Percentiles rank a stretch among this genome's conserved stretches.
phyloP scores from a whole-genome alignment of 2,888 invertebrate species.

The Abrostola triplasia region DNA sequence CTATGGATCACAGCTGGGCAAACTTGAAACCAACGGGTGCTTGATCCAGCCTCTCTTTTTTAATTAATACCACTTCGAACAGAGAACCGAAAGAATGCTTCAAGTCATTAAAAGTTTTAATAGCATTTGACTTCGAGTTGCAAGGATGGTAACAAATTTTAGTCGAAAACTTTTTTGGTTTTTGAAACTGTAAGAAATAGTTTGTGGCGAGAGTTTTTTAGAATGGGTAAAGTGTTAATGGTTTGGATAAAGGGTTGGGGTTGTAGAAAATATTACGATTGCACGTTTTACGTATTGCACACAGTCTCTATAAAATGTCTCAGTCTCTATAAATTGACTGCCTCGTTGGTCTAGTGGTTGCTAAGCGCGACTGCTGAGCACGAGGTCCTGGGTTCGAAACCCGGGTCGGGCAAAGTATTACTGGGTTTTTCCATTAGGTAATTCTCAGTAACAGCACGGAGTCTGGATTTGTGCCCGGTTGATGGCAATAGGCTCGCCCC shows the following conservation, averaged over 20 bases:
- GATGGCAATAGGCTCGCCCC: too few species aligned
- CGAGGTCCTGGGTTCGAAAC: too few species aligned
- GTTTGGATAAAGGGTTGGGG: conserved; percentile 23
- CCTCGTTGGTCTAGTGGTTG: too few species aligned
- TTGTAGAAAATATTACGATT: conserved; percentile 36
- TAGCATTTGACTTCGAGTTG: conserved; percentile 82
- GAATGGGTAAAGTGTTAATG: conserved; percentile 34
- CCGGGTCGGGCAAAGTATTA: too few species aligned
- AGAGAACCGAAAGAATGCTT: conserved; percentile 84
- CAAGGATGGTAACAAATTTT: conserved; percentile 81
- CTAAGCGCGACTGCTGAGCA: too few species aligned
- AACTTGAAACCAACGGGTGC: conserved; percentile 67
- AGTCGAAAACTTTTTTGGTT: conserved; percentile 75
- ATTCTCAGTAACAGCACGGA: too few species aligned
- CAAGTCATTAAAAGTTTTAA: conserved; percentile 88
- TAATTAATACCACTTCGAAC: conserved; percentile 88
- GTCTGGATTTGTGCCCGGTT: too few species aligned
- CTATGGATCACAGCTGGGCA: conserved; percentile 61
- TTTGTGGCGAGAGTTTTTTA: conserved; percentile 51
- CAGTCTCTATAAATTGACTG: too few species aligned
- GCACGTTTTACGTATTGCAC: conserved; percentile 14
- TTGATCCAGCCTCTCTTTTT: conserved; percentile 83
- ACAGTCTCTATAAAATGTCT: background rate
- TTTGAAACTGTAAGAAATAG: conserved; percentile 65
- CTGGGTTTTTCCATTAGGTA: too few species aligned